These are phyloP conservation scores for Achatina immaculata DNA, from an alignment of 1,140 invertebrate genomes.

Conservation along the genomic window DNA sequence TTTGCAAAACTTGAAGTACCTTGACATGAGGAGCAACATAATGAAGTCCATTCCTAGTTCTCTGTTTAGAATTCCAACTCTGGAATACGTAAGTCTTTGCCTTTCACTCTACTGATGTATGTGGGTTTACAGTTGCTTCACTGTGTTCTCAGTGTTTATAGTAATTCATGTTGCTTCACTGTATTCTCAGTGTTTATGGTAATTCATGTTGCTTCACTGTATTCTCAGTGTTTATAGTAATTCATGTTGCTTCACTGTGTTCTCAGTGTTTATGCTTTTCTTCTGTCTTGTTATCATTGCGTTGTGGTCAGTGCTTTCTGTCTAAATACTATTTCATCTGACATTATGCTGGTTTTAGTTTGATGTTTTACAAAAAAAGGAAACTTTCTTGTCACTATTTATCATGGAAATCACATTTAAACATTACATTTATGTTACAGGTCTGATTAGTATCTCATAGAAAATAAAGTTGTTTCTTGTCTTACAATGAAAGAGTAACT, in stretches of 20 bases:
- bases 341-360: too few species aligned
- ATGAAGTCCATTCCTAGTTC: constrained; percentile 57
- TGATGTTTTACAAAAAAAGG: too few species aligned
- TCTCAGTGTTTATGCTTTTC: neutral
- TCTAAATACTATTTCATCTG: too few species aligned
- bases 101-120: neutral
- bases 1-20: constrained; percentile 49
- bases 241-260: neutral
- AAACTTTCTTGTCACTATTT: too few species aligned
- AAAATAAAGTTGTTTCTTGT: too few species aligned
- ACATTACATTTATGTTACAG: too few species aligned
- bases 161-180: neutral
- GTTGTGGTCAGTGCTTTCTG: too few species aligned
- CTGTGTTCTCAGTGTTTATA: neutral
- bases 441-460: too few species aligned
- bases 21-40: constrained; percentile 60
- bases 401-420: too few species aligned
- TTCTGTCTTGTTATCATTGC: neutral
- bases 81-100: constrained; percentile 36
- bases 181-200: neutral
- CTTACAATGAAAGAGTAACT: too few species aligned
- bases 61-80: constrained; percentile 44
- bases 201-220: neutral
- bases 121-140: neutral
- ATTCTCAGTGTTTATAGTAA: neutral